phyloP scores from a whole-genome alignment of 2,113 vertebrate species.

The Cottus gobio region DNA sequence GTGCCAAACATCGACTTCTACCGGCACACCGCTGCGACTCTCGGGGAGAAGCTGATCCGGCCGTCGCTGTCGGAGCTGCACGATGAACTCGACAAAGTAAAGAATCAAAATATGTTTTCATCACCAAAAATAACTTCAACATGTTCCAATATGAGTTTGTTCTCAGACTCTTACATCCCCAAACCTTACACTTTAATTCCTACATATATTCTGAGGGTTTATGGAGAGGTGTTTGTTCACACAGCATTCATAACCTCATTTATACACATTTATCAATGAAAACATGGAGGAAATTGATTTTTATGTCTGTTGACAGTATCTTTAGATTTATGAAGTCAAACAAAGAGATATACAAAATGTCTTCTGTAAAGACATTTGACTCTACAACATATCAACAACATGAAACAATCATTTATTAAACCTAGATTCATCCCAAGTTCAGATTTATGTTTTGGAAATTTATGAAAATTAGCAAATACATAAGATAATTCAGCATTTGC shows the following conservation, averaged over 20 bases:
- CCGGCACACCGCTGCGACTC: slow-evolving; percentile 88
- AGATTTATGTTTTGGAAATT: not conserved
- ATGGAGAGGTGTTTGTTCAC: no score
- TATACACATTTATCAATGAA: not conserved
- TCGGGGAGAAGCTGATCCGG: slow-evolving; percentile 92
- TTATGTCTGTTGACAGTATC: no score
- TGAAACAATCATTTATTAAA: not conserved
- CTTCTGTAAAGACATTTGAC: not conserved
- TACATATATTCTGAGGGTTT: no score
- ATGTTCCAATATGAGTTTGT: not conserved
- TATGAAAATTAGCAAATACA: no score
- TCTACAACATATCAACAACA: not conserved
- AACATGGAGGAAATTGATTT: no score
- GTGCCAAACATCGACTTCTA: slow-evolving; percentile 98
- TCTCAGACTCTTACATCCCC: no score
- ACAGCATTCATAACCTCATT: not conserved
- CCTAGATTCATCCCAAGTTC: not conserved
- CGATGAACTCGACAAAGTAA: slow-evolving; percentile 94
- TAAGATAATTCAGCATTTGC: no score
- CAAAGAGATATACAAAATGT: no score
- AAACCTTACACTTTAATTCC: no score
- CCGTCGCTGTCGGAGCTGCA: slow-evolving; percentile 95
- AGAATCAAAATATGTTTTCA: not conserved
- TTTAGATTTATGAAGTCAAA: no score
- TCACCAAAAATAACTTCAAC: not conserved